These are phyloP conservation scores for Mesoligia furuncula DNA, from an alignment of 2,888 invertebrate species.

Conservation along the genomic window DNA sequence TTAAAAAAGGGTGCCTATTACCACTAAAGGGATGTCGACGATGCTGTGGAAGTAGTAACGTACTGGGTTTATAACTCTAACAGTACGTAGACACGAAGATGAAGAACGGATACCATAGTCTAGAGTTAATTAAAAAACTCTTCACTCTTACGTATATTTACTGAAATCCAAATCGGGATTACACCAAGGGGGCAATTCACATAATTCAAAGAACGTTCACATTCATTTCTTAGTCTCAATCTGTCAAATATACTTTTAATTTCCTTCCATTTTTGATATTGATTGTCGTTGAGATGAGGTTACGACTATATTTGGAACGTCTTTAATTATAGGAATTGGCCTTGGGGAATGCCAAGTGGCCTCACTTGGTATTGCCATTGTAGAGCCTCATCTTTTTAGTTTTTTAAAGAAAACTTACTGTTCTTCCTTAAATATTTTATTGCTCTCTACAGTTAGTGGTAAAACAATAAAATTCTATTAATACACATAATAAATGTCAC, in stretches of 20 bases:
- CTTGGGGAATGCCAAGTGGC: no score
- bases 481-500: constrained; percentile 29
- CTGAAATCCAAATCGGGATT: not conserved
- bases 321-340: not conserved
- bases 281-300: not conserved
- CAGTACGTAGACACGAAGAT: not conserved
- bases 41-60: not conserved
- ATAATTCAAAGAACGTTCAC: not conserved
- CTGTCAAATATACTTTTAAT: not conserved
- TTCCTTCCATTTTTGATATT: not conserved
- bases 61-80: not conserved
- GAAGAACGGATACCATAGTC: not conserved
- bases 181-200: not conserved
- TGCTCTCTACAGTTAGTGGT: not conserved
- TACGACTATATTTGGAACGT: not conserved
- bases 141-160: not conserved
- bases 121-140: not conserved
- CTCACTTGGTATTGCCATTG: not conserved
- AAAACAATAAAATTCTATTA: constrained; percentile 7
- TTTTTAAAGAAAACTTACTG: not conserved
- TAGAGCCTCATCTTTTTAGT: not conserved
- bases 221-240: not conserved
- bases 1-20: not conserved
- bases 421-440: not conserved
- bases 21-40: not conserved